A percentile compares a stretch with the other conserved stretches of the same genome.
Evolutionary conservation across 2,888 invertebrate genomes (phyloP).

Genomic region (Pterostichus niger): DNA sequence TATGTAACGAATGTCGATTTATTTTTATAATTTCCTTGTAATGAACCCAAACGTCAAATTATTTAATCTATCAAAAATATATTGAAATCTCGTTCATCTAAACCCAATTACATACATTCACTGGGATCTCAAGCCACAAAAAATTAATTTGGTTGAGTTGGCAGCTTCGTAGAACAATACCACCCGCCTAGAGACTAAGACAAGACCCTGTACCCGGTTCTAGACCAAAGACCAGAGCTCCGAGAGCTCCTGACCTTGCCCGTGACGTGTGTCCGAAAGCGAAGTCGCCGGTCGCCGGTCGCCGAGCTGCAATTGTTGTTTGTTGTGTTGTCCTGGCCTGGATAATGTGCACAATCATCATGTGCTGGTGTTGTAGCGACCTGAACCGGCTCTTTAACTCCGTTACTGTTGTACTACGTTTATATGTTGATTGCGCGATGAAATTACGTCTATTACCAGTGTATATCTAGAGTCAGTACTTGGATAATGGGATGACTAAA

Average conservation of each 20-base stretch:
- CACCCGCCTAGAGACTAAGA: slow-evolving; percentile 57
- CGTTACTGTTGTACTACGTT: slow-evolving; percentile 16
- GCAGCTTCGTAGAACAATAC: slow-evolving; percentile 50
- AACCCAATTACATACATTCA: slow-evolving; percentile 43
- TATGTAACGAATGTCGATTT: too few relatives aligned
- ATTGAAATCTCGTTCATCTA: slow-evolving; percentile 4
- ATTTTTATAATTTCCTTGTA: too few relatives aligned
- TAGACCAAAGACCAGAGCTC: slow-evolving; percentile 23
- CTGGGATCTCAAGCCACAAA: not conserved
- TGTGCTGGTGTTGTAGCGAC: slow-evolving; percentile 66
- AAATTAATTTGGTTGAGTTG: slow-evolving; percentile 59
- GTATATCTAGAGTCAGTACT: not conserved
- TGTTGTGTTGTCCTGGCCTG: slow-evolving; percentile 73
- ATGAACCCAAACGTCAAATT: too few relatives aligned
- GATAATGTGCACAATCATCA: slow-evolving; percentile 76
- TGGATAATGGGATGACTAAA: not conserved
- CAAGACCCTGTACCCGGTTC: slow-evolving; percentile 23
- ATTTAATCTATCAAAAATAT: not conserved
- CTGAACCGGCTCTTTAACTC: slow-evolving; percentile 29
- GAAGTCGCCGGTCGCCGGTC: slow-evolving; percentile 68
- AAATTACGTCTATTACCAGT: not conserved
- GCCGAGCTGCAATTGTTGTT: slow-evolving; percentile 74
- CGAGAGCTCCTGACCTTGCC: slow-evolving; percentile 74
- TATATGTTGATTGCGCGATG: slow-evolving; percentile 16
- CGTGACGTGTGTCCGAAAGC: slow-evolving; percentile 52